These are phyloP conservation scores for Tachysurus vachellii DNA, from an alignment of 2,113 vertebrate genomes.

Conservation along the genomic window DNA sequence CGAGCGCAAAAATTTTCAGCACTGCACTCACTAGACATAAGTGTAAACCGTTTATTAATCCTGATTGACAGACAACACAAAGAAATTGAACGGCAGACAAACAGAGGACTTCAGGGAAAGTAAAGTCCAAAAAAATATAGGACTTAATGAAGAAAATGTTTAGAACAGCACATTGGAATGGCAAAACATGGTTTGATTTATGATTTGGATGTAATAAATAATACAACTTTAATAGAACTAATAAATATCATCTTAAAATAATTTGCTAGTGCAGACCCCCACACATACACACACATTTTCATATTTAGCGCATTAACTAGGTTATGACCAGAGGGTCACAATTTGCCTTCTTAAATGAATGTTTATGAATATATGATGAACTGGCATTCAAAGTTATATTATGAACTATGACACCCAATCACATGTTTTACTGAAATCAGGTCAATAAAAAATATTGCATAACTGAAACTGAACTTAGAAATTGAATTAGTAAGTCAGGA, in stretches of 20 bases:
- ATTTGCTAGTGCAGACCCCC: not conserved
- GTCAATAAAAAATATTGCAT: not conserved
- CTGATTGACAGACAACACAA: not conserved
- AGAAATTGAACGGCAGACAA: not conserved
- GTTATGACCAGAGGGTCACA: not conserved
- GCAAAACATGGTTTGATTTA: not conserved
- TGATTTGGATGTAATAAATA: not conserved
- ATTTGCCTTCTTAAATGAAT: not conserved
- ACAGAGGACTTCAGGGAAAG: not conserved
- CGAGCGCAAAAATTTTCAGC: not conserved
- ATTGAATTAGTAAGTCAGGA: not conserved
- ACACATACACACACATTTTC: not conserved
- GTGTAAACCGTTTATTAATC: not conserved
- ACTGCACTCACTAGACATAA: not conserved
- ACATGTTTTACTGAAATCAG: conserved; percentile 13
- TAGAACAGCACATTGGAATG: not conserved
- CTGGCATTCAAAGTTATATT: not conserved
- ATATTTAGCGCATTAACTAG: not conserved
- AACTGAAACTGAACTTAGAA: not conserved
- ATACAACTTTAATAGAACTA: not conserved
- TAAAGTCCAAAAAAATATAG: not conserved
- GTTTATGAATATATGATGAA: not conserved
- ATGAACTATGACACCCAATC: not conserved
- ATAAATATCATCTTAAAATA: not conserved
- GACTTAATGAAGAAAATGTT: not conserved